These are phyloP conservation scores for Lepilemur ruficaudatus DNA, from an alignment of 2,797 vertebrate species.

Conservation along the genomic window DNA sequence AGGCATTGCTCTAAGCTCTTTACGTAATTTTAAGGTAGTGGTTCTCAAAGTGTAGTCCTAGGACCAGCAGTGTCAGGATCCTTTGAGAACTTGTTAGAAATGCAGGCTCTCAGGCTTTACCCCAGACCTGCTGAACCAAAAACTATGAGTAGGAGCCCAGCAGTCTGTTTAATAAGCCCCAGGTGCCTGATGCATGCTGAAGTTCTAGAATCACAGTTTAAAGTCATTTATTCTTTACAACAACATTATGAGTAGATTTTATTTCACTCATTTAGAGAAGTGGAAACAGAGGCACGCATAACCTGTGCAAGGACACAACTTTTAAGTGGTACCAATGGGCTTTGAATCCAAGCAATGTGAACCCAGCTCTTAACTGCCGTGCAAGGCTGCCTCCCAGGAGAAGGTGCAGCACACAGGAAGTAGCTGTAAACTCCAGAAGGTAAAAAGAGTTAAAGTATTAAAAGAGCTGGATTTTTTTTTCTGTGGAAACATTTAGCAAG, in stretches of 20 bases:
- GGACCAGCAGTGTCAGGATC: neutral
- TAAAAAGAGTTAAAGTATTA: neutral
- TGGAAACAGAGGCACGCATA: neutral
- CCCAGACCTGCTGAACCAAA: neutral
- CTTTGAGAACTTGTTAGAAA: slow-evolving; percentile 2
- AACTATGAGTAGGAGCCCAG: neutral
- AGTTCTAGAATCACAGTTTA: neutral
- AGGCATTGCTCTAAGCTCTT: neutral
- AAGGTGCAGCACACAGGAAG: neutral
- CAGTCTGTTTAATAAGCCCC: neutral
- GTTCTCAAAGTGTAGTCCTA: neutral
- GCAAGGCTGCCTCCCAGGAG: neutral
- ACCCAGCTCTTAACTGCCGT: neutral
- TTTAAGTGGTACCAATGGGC: neutral
- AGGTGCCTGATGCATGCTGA: neutral
- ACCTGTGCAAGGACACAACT: neutral
- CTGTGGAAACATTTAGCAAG: neutral
- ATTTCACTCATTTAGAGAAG: neutral
- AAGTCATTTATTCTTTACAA: neutral
- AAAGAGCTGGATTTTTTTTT: neutral
- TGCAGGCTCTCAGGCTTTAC: neutral
- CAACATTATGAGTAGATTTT: neutral
- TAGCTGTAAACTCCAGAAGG: neutral
- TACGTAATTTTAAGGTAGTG: neutral
- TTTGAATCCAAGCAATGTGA: neutral